Conservation (phyloP, 2,888 invertebrate genomes). For the Campaea margaritaria region DNA sequence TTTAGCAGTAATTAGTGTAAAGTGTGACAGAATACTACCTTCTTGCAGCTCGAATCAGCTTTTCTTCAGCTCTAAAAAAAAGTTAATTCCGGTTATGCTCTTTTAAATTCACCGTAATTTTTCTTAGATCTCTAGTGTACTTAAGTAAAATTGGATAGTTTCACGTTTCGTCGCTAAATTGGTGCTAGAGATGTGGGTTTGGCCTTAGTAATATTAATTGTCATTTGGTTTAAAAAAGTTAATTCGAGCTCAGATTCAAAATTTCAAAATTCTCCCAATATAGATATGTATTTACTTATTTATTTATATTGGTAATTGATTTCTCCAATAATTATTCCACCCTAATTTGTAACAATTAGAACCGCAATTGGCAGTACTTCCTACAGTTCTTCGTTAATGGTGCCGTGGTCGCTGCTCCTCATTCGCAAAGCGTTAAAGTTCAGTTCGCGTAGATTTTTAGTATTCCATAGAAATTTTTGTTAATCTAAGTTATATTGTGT, state of each 20-base stretch:
- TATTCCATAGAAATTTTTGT: not conserved
- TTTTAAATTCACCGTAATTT: too few species aligned
- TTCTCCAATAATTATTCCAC: not conserved
- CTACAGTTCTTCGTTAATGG: too few species aligned
- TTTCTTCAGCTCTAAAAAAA: not conserved
- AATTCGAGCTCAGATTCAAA: conserved; percentile 2
- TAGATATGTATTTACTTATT: too few species aligned
- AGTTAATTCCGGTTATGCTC: not conserved
- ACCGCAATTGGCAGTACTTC: too few species aligned
- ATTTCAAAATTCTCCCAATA: not conserved
- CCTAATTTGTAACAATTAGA: too few species aligned
- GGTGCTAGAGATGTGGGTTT: conserved; percentile 13
- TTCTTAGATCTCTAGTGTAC: not conserved
- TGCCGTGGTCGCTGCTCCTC: not conserved
- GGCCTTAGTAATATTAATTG: too few species aligned
- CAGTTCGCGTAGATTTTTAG: not conserved
- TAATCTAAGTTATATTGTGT: not conserved
- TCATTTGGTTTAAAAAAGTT: not conserved
- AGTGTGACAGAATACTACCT: conserved; percentile 14
- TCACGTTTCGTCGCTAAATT: conserved; percentile 1
- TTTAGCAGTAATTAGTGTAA: not conserved
- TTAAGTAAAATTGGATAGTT: not conserved
- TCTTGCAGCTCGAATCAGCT: conserved; percentile 1
- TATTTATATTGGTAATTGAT: not conserved
- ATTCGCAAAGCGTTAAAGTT: not conserved